Evolutionary conservation across 2,113 vertebrate species (phyloP).

Genomic region (Cephalopterus ornatus): DNA sequence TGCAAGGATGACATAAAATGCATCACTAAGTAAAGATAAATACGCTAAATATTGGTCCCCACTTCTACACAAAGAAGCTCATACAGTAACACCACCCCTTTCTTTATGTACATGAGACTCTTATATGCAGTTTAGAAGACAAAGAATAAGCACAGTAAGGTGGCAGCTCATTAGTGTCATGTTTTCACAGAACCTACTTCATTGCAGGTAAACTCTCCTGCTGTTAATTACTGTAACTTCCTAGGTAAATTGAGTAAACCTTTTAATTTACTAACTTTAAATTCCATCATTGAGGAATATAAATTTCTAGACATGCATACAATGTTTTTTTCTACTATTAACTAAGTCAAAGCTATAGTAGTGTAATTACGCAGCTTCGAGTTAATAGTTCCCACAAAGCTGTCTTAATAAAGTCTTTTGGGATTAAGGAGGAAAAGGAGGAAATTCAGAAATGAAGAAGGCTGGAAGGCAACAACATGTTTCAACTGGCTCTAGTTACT

Average conservation of each 20-base stretch:
- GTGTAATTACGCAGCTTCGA: conserved; percentile 58
- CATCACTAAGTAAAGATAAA: background rate
- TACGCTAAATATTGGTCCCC: background rate
- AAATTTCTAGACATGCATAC: background rate
- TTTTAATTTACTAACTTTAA: conserved; percentile 62
- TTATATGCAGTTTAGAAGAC: background rate
- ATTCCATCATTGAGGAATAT: conserved; percentile 25
- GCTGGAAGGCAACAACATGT: conserved; percentile 26
- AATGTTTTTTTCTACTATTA: background rate
- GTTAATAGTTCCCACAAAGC: conserved; percentile 65
- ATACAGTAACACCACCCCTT: background rate
- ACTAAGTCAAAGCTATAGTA: conserved; percentile 35
- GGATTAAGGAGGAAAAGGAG: conserved; percentile 38
- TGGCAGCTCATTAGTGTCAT: background rate
- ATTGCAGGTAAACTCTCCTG: conserved; percentile 7
- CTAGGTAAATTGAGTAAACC: conserved; percentile 52
- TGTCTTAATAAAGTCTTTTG: conserved; percentile 72
- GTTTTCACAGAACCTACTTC: background rate
- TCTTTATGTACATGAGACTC: background rate
- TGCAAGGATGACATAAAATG: background rate
- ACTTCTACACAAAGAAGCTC: background rate
- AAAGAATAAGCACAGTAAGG: background rate
- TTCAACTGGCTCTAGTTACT: conserved; percentile 32
- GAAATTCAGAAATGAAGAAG: conserved; percentile 55
- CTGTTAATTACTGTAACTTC: conserved; percentile 47